These are phyloP conservation scores for Leptodirus hochenwartii DNA, from an alignment of 2,888 invertebrate species.

Conservation along the genomic window DNA sequence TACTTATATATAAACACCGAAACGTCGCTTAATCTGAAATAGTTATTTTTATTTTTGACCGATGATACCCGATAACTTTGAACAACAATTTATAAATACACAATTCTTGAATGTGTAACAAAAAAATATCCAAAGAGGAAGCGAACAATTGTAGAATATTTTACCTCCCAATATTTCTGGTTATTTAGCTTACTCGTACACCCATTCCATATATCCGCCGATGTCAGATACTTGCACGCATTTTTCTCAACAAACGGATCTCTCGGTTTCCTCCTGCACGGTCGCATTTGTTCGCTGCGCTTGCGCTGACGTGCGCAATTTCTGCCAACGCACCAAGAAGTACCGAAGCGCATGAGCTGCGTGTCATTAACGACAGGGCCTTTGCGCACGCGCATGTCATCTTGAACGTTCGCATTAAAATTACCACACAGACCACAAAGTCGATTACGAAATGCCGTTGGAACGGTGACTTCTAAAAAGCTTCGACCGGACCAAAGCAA, in stretches of 20 bases:
- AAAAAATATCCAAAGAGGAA: no score
- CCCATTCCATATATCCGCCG: constrained; percentile 42
- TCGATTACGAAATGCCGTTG: constrained; percentile 52
- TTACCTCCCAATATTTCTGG: constrained; percentile 52
- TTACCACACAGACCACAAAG: constrained; percentile 91
- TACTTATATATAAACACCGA: no score
- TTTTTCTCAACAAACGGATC: constrained; percentile 9
- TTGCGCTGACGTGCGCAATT: constrained; percentile 42
- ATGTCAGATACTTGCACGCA: constrained; percentile 22
- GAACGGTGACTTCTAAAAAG: constrained; percentile 69
- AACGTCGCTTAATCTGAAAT: no score
- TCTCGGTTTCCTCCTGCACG: constrained; percentile 22
- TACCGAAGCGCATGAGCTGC: constrained; percentile 51
- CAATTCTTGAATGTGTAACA: no score
- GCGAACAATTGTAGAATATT: no score
- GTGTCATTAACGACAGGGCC: constrained; percentile 48
- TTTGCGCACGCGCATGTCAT: constrained; percentile 54
- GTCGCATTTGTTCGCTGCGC: constrained; percentile 24
- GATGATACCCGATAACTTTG: no score
- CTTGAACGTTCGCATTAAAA: constrained; percentile 71
- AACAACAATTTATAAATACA: no score
- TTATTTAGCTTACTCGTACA: constrained; percentile 69
- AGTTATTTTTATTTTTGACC: no score
- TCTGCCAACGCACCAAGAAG: constrained; percentile 82
- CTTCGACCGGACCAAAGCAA: constrained; percentile 88